phyloP scores from a whole-genome alignment of 2,797 vertebrate genomes.

The Microctenopoma steveboyesi region DNA sequence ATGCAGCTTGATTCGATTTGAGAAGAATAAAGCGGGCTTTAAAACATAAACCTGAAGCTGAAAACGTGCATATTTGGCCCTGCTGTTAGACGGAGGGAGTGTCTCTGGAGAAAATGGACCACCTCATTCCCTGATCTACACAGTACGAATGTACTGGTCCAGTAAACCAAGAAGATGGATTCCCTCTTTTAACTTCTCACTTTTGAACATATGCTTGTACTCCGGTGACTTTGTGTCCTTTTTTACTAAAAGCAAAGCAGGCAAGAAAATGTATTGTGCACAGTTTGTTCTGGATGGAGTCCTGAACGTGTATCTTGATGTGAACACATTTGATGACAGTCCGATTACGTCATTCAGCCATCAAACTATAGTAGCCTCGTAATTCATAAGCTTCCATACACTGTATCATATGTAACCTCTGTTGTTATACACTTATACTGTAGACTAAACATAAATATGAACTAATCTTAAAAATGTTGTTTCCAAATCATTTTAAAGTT shows the following conservation, averaged over 20 bases:
- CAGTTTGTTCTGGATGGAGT: not conserved
- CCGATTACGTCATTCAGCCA: not conserved
- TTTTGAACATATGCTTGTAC: slow-evolving; percentile 5
- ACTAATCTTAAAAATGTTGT: not conserved
- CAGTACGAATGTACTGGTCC: slow-evolving; percentile 1
- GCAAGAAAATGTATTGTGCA: not conserved
- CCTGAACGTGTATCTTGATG: not conserved
- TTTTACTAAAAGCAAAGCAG: slow-evolving; percentile 1
- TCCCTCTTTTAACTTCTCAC: slow-evolving; percentile 1
- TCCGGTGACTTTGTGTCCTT: slow-evolving; percentile 1
- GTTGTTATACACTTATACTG: not conserved
- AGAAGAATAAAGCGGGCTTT: slow-evolving; percentile 27
- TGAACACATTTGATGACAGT: slow-evolving; percentile 1
- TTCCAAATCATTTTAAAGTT: not conserved
- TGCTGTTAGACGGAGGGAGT: slow-evolving; percentile 37
- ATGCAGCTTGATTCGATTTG: slow-evolving; percentile 26
- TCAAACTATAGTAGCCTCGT: not conserved
- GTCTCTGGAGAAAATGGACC: slow-evolving; percentile 14
- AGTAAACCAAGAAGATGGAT: not conserved
- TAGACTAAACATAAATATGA: not conserved
- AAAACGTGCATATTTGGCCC: slow-evolving; percentile 14
- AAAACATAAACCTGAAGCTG: slow-evolving; percentile 17
- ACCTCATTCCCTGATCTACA: slow-evolving; percentile 10
- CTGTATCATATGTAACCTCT: not conserved
- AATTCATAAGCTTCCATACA: not conserved